phyloP scores from a whole-genome alignment of 1,140 invertebrate genomes.

The Drosophila erecta region DNA sequence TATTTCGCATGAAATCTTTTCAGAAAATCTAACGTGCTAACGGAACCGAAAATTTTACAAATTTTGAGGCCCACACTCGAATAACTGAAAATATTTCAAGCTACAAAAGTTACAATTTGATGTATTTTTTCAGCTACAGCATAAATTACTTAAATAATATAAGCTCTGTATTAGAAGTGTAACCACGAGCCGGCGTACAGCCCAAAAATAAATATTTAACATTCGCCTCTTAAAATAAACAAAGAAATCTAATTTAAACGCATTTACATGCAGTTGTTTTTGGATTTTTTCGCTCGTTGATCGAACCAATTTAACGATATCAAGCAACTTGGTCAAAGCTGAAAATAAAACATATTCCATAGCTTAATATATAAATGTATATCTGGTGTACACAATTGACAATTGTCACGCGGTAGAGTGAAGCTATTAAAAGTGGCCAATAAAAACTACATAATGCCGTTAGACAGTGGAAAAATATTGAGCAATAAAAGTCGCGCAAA shows the following conservation, averaged over 20 bases:
- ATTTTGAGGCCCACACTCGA: background rate
- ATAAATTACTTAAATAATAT: too few relatives aligned
- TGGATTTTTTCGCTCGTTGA: background rate
- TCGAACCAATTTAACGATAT: constrained; percentile 10
- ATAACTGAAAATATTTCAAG: background rate
- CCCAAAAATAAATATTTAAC: background rate
- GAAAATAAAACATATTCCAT: constrained; percentile 20
- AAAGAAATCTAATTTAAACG: constrained; percentile 31
- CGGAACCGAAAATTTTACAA: background rate
- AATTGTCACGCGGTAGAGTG: constrained; percentile 13
- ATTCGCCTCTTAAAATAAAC: constrained; percentile 15
- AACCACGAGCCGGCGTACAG: background rate
- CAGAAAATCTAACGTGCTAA: background rate
- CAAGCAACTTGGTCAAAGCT: constrained; percentile 9
- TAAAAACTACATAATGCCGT: constrained; percentile 32
- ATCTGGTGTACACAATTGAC: constrained; percentile 33
- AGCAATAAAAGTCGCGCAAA: constrained; percentile 60
- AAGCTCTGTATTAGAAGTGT: background rate
- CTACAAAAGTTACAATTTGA: background rate
- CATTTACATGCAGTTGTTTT: constrained; percentile 8
- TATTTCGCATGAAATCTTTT: constrained; percentile 21
- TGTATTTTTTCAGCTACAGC: background rate
- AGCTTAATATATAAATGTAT: constrained; percentile 22
- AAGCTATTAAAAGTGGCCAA: constrained; percentile 21
- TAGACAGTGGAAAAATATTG: constrained; percentile 49